Base-by-base conservation (phyloP, 2,888 invertebrate species). In the Alcis repandata region DNA sequence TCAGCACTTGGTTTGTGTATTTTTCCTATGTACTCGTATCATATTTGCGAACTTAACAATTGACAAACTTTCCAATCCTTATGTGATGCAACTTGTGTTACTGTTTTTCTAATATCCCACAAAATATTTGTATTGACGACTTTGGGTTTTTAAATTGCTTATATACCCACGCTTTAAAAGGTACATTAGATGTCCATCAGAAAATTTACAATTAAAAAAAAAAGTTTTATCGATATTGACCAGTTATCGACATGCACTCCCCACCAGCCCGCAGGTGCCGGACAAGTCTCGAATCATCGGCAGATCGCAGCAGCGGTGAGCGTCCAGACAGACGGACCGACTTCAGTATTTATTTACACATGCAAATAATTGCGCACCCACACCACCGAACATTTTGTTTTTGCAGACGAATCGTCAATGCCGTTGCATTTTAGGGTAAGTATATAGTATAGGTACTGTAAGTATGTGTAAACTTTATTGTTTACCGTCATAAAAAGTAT, bases 301-400 rank as follows among this genome's bases (percentile, higher is more conserved):
- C 52, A 62, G 63, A 59, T 56, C 66, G 58, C 65, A 22, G 52
- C 45, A 33, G 38, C 45, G 45, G 33, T 15, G 45, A 52, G 59
- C 46, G 40, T 17, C 63, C 68, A 68, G 72, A 68, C 71, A 59
- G 60, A 54, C 67, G 57, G 46, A 46, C 73, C 76, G 73, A 74
- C 74, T 74, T 74, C 74, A 69, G 51, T 67, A 88, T 89, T 89
- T 89, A 90, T 90, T 91, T 88, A 89, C 88, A 84, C 85, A 88
- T 88, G 86, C 84, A 85, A 87, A 88, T 86, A 76, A 58, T 59
- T 66, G 62, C 75, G 75, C 75, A 73, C 71, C 67, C 74, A 78
- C 63, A 60, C 56, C 19, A 68, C 70, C 10, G 22, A 48, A 15
- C 20, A 41, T 63, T 59, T 54, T 68, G 67, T 68, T 70, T 72